A percentile compares a stretch with the other conserved stretches of the same genome.
These are phyloP conservation scores for Uloborus diversus DNA, from an alignment of 1,140 invertebrate species.

Conservation along the genomic window DNA sequence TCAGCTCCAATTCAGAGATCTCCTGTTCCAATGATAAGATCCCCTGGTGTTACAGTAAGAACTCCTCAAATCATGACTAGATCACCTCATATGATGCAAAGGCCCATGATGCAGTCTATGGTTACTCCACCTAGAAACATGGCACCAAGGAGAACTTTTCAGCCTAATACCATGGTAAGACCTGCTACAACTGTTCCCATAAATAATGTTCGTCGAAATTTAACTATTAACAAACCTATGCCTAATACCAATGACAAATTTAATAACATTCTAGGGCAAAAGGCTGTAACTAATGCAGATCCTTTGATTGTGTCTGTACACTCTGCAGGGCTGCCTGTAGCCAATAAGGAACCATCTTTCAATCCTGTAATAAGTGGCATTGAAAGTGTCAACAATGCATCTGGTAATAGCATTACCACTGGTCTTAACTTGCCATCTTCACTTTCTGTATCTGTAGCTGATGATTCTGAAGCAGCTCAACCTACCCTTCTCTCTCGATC, in stretches of 20 bases:
- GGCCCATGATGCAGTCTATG: too few relatives aligned
- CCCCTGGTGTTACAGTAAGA: background rate
- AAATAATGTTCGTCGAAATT: slow-evolving; percentile 8
- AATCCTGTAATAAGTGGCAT: background rate
- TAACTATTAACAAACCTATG: background rate
- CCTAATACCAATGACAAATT: background rate
- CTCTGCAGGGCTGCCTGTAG: background rate
- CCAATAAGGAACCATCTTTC: background rate
- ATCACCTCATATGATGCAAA: background rate
- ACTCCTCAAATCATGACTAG: background rate
- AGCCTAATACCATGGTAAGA: background rate
- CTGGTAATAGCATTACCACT: background rate
- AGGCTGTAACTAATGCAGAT: background rate
- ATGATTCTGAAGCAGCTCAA: background rate
- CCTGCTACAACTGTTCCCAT: background rate
- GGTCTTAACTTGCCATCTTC: background rate
- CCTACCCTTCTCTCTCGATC: slow-evolving; percentile 8
- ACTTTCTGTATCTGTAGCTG: slow-evolving; percentile 8
- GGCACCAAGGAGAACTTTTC: background rate
- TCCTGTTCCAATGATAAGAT: too few relatives aligned
- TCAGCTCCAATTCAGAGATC: background rate
- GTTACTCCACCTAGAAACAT: background rate
- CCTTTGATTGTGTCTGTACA: slow-evolving; percentile 16
- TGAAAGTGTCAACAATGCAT: background rate
- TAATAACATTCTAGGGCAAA: background rate